Evolutionary conservation across 1,140 invertebrate genomes (phyloP).

Genomic region (Panagrolaimus sp.): DNA sequence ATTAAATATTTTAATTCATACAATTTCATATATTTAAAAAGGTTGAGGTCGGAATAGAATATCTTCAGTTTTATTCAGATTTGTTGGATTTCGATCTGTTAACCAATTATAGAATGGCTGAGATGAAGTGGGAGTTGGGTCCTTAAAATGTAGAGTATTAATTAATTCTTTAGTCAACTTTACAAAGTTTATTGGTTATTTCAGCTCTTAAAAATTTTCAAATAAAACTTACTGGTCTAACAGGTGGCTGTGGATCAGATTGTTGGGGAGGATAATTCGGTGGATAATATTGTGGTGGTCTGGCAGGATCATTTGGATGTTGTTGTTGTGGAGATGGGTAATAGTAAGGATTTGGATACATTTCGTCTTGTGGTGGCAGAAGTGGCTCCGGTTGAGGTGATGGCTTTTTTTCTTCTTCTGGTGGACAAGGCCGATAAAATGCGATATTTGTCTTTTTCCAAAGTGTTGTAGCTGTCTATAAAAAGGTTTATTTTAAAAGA

Average conservation of each 20-base stretch:
- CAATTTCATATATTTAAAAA: neutral
- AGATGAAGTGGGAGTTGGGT: neutral
- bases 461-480: neutral
- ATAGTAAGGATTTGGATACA: neutral
- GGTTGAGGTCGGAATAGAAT: neutral
- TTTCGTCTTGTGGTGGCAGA: neutral
- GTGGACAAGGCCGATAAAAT: neutral
- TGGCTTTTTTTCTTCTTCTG: neutral
- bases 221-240: neutral
- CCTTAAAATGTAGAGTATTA: neutral
- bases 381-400: neutral
- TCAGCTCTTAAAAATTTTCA: no score
- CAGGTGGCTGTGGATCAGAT: neutral
- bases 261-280: neutral
- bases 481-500: neutral
- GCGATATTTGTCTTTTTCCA: neutral
- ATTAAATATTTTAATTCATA: no score
- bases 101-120: neutral
- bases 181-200: neutral
- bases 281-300: no score
- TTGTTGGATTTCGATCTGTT: neutral
- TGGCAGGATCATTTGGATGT: no score
- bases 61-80: neutral
- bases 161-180: no score
- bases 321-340: no score